Base-by-base conservation (phyloP, 2,113 vertebrate species). In the Apteryx owenii region DNA sequence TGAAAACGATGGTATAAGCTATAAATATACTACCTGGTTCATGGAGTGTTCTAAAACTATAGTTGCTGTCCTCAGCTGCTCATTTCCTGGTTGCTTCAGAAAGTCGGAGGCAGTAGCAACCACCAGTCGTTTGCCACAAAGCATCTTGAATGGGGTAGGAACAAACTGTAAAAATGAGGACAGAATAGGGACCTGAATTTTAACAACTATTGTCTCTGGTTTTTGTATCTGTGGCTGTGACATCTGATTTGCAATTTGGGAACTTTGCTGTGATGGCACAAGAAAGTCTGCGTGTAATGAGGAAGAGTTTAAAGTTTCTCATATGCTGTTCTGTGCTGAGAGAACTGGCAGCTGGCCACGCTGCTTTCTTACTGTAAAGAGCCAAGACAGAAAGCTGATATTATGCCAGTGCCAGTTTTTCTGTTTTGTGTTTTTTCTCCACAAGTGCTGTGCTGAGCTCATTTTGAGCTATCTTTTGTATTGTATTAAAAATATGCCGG, bases 1-100 rank as follows among this genome's bases (percentile, higher is more conserved):
- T 62, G 71, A 76, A 66, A 83, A 83, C 23, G 9, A 29, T 80
- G 69, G 17, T 18, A 36, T 31, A 33, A 88, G 36, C 85, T 91
- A 80, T 81, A 94, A 92, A 95, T 95, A 87, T 9, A 48, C 42
- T n/a, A 82, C 82, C 79, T 81, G 23, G 76, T 70, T 81, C 51
- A 44, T 70, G 3, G 18, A 60, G 28, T 18, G 42, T 84, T 84
- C 62, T 65, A 25, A 85, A 83, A 26, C 29, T 22, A 4, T 9
- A 72, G 26, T 79, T 78, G 22, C 48, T 71, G 38, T 60, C 40
- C 48, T 40, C 42, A 61, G 62, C 66, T 85, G 73, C 66, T 94
- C 75, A 22, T 62, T 80, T 92, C 46, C 69, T 42, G 12, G 25
- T 56, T 80, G 58, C 42, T 61, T 71, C 81, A 72, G 83, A 33